Base-by-base conservation (phyloP, 2,888 invertebrate species). In the Pyrgus malvae region DNA sequence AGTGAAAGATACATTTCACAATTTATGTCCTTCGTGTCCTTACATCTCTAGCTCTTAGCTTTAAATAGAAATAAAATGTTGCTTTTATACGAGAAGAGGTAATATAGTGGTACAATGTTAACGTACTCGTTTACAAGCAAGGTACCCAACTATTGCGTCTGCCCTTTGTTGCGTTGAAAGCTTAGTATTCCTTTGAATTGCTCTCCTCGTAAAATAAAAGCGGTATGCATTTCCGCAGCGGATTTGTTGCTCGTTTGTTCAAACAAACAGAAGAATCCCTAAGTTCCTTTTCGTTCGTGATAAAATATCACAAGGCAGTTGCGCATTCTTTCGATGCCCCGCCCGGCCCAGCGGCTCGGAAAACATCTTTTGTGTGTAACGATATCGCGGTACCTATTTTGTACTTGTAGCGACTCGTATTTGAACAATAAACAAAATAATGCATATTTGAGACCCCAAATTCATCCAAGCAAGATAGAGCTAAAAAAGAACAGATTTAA, bases 241-340 rank as follows among this genome's bases (percentile, higher is more conserved):
- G 77, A 81, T 82, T 83, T 76, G 77, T 76, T 78, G 72, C 69
- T 72, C 72, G 79, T 80, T 83, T 78, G 78, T 80, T 78, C 79
- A 79, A 80, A 82, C 80, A 80, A 80, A 78, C 78, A 65, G 69
- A 63, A 76, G 83, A 79, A 84, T 85, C 72, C 73, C 66, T 67
- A 70, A 78, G 78, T 78, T 80, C 74, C 80, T 76, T 78, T 80
- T 70, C 69, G 74, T 74, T 68, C 72, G 72, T 73, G 78, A 82
- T 84, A 82, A 81, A 87, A 85, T 85, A 85, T 83, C 80, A 77
- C 78, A 71, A 79, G 76, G 72, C 70, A 71, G 74, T 72, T 71
- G 72, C 71, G 76, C 80, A 87, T 88, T 84, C 83, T 77, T 82
- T 66, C 74, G 72, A 80, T 78, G 69, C 75, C 76, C 70, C 66